Evolutionary conservation across 2,888 invertebrate genomes (phyloP), one percentile per base, ranked within the genome.

Genomic region (Cancer borealis): DNA sequence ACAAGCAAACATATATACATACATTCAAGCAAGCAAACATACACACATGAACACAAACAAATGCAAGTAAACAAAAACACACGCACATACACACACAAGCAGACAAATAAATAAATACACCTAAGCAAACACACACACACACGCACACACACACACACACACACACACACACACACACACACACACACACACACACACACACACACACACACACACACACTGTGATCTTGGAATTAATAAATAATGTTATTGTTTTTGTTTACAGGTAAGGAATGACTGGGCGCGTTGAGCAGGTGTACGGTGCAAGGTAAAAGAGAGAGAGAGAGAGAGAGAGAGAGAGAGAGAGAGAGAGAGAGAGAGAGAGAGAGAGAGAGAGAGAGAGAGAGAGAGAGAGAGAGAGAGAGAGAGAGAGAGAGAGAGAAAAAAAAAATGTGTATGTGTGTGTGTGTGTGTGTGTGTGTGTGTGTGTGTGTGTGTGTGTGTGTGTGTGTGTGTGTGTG

Each of bases 381-480:
- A 88, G 88, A 88, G 88, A 88, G 88, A 88, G 88, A 88, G 88
- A 88, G 88, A 88, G 88, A 88, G 88, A 88, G 88, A 88, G 88
- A 88, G 88, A 88, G 88, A 88, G 84, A 84, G 84, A 84, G 84
- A 84, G 89, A 88, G 88, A 45, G 30, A 39, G 39, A 39, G 39
- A 39, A 39, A 39, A n/a, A n/a, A n/a, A n/a, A n/a, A n/a, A n/a
- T n/a, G n/a, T n/a, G n/a, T n/a, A n/a, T n/a, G n/a, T n/a, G n/a
- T 6, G 54, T 54, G 60, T 0, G 60, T 60, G 17, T 0, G 5
- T 14, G 47, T 17, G 92, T 45, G 73, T 46, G 91, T 91, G 91
- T 45, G 73, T 92, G 87, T 92, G 92, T 92, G 84, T 92, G 92
- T 92, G 92, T 92, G 92, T 92, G 92, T 49, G 87, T 92, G 92